These are phyloP conservation scores for Coptodon bakossiorum DNA, from an alignment of 2,113 vertebrate species.

Conservation along the genomic window DNA sequence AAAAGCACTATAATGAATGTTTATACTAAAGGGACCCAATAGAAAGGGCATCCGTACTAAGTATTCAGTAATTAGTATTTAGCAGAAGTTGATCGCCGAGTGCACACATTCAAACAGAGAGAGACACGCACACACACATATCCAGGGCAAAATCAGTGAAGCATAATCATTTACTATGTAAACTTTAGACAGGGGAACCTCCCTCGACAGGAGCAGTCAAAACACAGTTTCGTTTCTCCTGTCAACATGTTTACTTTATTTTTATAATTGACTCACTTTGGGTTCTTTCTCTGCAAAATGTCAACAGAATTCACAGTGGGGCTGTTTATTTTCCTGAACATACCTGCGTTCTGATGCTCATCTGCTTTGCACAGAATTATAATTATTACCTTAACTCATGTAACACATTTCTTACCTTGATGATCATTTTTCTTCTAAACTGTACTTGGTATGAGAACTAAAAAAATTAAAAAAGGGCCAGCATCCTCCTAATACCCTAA, in stretches of 20 bases:
- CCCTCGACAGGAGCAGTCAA: slow-evolving; percentile 61
- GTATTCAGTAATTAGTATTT: slow-evolving; percentile 79
- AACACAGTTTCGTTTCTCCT: slow-evolving; percentile 59
- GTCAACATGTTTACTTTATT: slow-evolving; percentile 70
- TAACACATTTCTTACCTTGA: not conserved
- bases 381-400: not conserved
- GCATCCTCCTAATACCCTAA: slow-evolving; percentile 25
- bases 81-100: slow-evolving; percentile 68
- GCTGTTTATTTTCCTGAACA: not conserved
- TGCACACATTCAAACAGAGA: slow-evolving; percentile 35
- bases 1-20: slow-evolving; percentile 75
- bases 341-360: not conserved
- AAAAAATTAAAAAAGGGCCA: rapidly evolving
- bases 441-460: not conserved
- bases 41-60: slow-evolving; percentile 77
- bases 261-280: slow-evolving; percentile 58
- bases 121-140: slow-evolving; percentile 6
- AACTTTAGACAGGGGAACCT: slow-evolving; percentile 59
- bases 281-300: slow-evolving; percentile 41
- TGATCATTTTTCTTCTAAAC: slow-evolving; percentile 2
- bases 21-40: slow-evolving; percentile 79
- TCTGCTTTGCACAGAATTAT: not conserved
- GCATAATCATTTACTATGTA: slow-evolving; percentile 50
- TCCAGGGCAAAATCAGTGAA: slow-evolving; percentile 45
- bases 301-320: slow-evolving; percentile 33